Base-by-base conservation (phyloP, 2,888 invertebrate genomes). In the Platycheirus rosarum region DNA sequence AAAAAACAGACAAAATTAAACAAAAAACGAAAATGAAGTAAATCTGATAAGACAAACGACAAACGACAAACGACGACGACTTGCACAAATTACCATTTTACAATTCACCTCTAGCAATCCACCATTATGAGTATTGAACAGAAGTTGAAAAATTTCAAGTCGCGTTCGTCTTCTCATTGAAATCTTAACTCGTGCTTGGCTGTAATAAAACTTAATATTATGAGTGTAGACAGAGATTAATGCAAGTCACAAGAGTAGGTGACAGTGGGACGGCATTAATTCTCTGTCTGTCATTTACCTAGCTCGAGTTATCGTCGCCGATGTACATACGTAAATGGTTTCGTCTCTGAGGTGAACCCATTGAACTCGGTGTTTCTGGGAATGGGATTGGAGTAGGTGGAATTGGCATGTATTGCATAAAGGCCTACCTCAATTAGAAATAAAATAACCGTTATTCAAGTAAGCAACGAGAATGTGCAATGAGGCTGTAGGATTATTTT, bases 241-340 rank as follows among this genome's bases (percentile, higher is more conserved):
- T 80, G 79, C 79, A 37, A 70, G 79, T 80, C 79, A 80, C 79
- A 80, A 70, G 60, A 60, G 69, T 75, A 76, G 79, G 75, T 76
- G 80, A 76, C 62, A 70, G 65, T 70, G 70, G 63, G 79, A 65
- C 65, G 48, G 49, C 42, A 42, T 57, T 65, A 75, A 70, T 49
- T 4, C n/a, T 46, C 16, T 46, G 8, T n/a, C 8, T 37, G 20
- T 37, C 37, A 37, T 32, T 4, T 23, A 37, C 29, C 53, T 53
- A 55, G 37, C 40, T 57, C 6, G 14, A 3, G 23, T 40, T 14
- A 44, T 29, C 26, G 44, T 29, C 29, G 60, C 29, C 29, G n/a
- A 8, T 13, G n/a, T 7, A 8, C n/a, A n/a, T n/a, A n/a, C n/a
- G n/a, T n/a, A n/a, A n/a, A n/a, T n/a, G n/a, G n/a, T n/a, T n/a